Base-by-base conservation (phyloP, 2,888 invertebrate species). In the Trissolcus japonicus region DNA sequence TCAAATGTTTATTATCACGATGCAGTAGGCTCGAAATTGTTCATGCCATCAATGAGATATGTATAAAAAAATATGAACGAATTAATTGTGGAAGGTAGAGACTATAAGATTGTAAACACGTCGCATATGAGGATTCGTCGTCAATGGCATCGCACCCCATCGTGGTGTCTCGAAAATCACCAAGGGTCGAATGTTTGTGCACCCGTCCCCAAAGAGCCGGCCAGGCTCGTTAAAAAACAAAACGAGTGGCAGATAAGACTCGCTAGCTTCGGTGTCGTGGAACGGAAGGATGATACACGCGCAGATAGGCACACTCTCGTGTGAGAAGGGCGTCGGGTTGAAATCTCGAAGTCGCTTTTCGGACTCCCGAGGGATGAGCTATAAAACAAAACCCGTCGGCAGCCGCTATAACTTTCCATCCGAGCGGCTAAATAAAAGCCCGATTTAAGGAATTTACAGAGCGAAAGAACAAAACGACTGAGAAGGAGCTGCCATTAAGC, bases 211-310 rank as follows among this genome's bases (percentile, higher is more conserved):
- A 75, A 75, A 79, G 80, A 82, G 76, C 67, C 68, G 80, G 80
- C 79, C 79, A 68, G 76, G 79, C 82, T 83, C 82, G 82, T 83
- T 83, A 82, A 76, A 78, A 78, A 78, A 80, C 81, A 82, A 82
- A 84, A 82, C 81, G 82, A 80, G 78, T 74, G 60, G 57, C 67
- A 73, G 80, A 78, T 80, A 78, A 79, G 75, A 46, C 73, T 65
- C 69, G 56, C 71, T 62, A 68, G 77, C 75, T 72, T 66, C 77
- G 74, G 63, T 63, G 63, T 72, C 74, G 60, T 74, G 76, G 67
- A 73, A 74, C 69, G 69, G 76, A 77, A 76, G 69, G 79, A 79
- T 73, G 79, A 79, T 79, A 67, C 79, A 78, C 78, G 57, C 43
- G 67, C 74, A 68, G 77, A 81, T 79, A 76, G 71, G 71, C 73